Conservation (phyloP, 2,888 invertebrate genomes). For the Mesochorus sp. region DNA sequence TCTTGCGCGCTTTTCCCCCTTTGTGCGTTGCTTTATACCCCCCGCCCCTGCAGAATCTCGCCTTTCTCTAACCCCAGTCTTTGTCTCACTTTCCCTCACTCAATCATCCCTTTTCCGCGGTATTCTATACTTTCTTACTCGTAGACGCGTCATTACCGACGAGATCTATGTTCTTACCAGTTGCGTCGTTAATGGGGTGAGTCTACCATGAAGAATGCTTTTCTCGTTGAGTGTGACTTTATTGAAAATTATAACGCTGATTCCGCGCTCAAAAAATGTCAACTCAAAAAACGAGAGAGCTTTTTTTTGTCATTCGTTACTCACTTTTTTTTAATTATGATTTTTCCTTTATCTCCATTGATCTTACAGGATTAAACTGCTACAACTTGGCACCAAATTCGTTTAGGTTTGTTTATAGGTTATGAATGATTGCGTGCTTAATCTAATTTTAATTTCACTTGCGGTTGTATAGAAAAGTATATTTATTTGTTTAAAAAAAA, state of each 20-base stretch:
- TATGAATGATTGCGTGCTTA: too few species aligned
- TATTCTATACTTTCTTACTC: constrained; percentile 29
- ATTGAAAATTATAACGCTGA: constrained; percentile 75
- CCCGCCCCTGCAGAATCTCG: constrained; percentile 10
- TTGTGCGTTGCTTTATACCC: neutral
- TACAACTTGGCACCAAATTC: too few species aligned
- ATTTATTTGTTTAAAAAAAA: too few species aligned
- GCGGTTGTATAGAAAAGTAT: too few species aligned
- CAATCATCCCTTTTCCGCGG: constrained; percentile 32
- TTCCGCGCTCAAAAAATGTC: constrained; percentile 59
- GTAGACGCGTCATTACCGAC: constrained; percentile 72
- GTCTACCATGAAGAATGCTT: constrained; percentile 25
- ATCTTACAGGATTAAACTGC: too few species aligned
- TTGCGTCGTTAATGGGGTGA: constrained; percentile 72
- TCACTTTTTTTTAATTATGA: neutral
- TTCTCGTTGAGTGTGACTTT: constrained; percentile 63
- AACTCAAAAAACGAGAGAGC: neutral
- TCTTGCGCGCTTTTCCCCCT: constrained; percentile 1
- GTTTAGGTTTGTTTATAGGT: too few species aligned
- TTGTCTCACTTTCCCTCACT: constrained; percentile 33
- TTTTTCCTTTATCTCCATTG: neutral
- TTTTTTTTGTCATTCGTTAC: neutral
- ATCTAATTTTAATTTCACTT: too few species aligned
- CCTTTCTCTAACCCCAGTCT: neutral
- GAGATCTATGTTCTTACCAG: constrained; percentile 73